Evolutionary conservation across 2,797 vertebrate species (phyloP), one percentile per base, ranked within the genome.

Genomic region (Gymnopithys bicolor): DNA sequence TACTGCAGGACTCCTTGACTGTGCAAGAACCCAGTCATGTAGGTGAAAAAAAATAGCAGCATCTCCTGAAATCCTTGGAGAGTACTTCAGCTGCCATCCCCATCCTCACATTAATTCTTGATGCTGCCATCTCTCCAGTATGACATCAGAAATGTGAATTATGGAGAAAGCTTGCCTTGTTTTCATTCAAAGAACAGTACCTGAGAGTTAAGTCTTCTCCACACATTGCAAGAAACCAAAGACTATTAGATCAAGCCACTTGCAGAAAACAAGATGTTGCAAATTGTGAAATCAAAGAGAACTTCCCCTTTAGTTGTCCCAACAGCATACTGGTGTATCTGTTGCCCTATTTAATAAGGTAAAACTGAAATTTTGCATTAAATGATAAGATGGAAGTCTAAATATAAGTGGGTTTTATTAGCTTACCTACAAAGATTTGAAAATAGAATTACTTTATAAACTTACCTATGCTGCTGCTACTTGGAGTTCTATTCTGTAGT

Each of bases 331-430:
- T 17, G 64, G 19, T 87, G 19, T 76, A 62, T 84, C 55, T 76
- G 33, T 67, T 92, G 45, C 55, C 55, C 19, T 82, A 70, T 93
- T 81, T 79, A 86, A 70, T 89, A 52, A 49, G 27, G 48, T 37
- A 67, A 52, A 91, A 73, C 32, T 81, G 33, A 84, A 90, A 92
- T 71, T 89, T 87, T 91, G 51, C 79, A 52, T 93, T 82, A 23
- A 77, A 1, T 94, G 67, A 22, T 80, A 55, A 87, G 60, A 75
- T 9, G 48, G 59, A 88, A 69, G 15, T 32, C 33, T 73, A 83
- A 90, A 62, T 84, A 19, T 37, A 75, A 66, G 33, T 78, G 45
- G 1, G 35, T 92, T 92, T 74, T 87, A 67, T 87, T 93, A 79
- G 28, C 33, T 92, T 82, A 59, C 32, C 11, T 37, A 16, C 53